phyloP scores from a whole-genome alignment of 2,797 vertebrate genomes.

The Cheracebus regulus region DNA sequence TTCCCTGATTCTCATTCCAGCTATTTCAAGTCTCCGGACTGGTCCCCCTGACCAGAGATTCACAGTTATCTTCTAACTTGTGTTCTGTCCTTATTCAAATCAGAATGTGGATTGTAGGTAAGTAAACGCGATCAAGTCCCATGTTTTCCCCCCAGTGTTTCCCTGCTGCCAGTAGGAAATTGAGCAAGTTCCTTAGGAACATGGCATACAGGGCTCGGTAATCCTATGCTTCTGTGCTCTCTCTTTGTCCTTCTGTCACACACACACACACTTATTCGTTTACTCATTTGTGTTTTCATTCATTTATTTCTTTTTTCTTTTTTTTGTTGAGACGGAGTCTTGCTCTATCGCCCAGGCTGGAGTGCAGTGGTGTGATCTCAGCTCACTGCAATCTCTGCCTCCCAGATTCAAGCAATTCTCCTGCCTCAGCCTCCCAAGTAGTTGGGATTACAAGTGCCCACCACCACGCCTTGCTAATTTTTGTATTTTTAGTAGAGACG shows the following conservation, averaged over 20 bases:
- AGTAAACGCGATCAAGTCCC: background rate
- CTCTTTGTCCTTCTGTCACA: background rate
- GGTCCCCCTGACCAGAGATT: background rate
- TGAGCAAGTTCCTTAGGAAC: background rate
- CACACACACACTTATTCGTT: background rate
- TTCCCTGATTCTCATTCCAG: background rate
- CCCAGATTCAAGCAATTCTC: too few species aligned
- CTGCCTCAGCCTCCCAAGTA: too few species aligned
- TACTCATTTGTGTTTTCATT: background rate
- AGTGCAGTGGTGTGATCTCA: too few species aligned
- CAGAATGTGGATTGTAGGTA: background rate
- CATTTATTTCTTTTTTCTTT: background rate
- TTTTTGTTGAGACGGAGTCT: too few species aligned
- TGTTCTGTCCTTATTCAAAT: background rate
- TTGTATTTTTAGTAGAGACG: too few species aligned
- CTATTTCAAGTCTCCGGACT: background rate
- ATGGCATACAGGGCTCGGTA: background rate
- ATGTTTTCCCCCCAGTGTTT: background rate
- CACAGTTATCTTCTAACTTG: background rate
- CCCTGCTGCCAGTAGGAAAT: background rate
- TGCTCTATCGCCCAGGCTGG: too few species aligned
- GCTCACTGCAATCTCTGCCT: too few species aligned
- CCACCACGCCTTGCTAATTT: too few species aligned
- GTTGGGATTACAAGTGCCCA: too few species aligned
- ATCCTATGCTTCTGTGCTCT: background rate